phyloP scores from a whole-genome alignment of 2,888 invertebrate species.

The Cephus pygmeus region DNA sequence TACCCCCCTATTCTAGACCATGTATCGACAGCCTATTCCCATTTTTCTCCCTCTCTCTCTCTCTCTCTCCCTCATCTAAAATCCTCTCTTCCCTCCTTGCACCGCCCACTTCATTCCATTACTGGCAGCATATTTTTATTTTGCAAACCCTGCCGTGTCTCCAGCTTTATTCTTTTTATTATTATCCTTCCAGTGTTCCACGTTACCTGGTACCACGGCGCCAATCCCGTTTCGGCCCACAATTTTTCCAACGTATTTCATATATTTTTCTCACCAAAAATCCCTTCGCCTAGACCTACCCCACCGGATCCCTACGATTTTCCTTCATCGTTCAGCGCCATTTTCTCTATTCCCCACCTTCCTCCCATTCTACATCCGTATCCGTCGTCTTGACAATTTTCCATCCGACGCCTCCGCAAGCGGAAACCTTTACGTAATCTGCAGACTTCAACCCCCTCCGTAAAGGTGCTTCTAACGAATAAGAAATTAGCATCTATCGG shows the following conservation, averaged over 20 bases:
- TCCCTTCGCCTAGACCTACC: background rate
- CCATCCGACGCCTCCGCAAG: background rate
- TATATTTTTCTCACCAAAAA: background rate
- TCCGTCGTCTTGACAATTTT: constrained; percentile 1
- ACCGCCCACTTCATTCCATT: background rate
- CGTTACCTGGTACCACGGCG: background rate
- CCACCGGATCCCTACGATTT: background rate
- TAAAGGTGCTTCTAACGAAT: background rate
- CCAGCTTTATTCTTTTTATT: background rate
- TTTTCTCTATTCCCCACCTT: constrained; percentile 9
- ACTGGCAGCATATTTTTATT: background rate
- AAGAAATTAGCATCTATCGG: background rate
- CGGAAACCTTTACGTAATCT: background rate
- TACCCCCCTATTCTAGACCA: background rate
- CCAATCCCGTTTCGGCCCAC: background rate
- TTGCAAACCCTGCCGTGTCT: background rate
- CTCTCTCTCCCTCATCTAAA: constrained; percentile 12
- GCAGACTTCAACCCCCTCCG: background rate
- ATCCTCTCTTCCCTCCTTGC: background rate
- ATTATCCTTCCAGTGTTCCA: background rate
- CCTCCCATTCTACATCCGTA: constrained; percentile 9
- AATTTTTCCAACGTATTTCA: constrained; percentile 10
- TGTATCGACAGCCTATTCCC: background rate
- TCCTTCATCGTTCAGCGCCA: constrained; percentile 19
- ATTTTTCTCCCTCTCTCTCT: background rate